Base-by-base conservation (phyloP, 2,113 vertebrate species). In the Poecile atricapillus region DNA sequence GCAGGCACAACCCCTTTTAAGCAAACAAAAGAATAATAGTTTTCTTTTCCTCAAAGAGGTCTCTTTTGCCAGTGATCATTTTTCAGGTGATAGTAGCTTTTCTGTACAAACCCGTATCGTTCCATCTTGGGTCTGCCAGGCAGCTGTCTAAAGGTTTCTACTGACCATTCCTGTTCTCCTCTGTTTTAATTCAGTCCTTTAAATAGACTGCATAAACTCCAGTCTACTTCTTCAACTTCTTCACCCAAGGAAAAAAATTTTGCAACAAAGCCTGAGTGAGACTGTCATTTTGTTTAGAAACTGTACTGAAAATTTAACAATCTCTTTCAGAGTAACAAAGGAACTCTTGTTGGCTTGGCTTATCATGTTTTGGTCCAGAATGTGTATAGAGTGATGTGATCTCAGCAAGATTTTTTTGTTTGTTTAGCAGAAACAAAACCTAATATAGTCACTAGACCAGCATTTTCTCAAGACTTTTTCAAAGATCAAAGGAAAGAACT, bases 401-500 rank as follows among this genome's bases (percentile, higher is more conserved):
- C 97, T 96, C 94, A 94, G 96, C 85, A 97, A 96, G 97, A 97
- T 86, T 97, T 89, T 89, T 97, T 97, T 97, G 97, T 98, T 97
- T 97, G 95, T 92, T 97, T 96, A 96, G 71, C 76, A 97, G 93
- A 93, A 96, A 91, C 96, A 97, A 96, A 97, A 95, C 89, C 94
- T 88, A 94, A 93, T 97, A 94, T 78, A 96, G 94, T 97, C 92
- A 95, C 89, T 89, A 95, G 90, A 95, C n/a, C 86, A 97, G 96
- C 82, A 96, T 94, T 96, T 96, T 97, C 94, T 96, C 94, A 96
- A 68, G 85, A 75, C 96, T 97, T 97, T 97, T 96, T 95, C 90
- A 93, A 95, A 98, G 97, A 98, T 98, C 98, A 98, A 98, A 98
- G 97, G 95, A 96, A 80, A 87, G 94, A 96, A 93, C 95, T 78